Conservation (phyloP, 2,797 vertebrate species). For the Rhinoraja longicauda region DNA sequence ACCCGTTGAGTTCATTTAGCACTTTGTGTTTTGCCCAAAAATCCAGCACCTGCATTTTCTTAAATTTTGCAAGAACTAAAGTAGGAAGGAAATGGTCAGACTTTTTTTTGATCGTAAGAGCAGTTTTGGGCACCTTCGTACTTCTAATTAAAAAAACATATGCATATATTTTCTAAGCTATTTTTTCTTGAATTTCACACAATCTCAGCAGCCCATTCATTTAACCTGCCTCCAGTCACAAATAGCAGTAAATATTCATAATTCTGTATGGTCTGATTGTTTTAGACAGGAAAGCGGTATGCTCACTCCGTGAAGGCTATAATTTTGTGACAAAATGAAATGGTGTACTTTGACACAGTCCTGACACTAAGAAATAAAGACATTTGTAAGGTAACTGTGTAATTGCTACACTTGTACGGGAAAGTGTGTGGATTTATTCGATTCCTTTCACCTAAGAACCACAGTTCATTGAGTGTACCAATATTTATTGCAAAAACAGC, state of each 20-base stretch:
- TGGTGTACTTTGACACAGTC: no score
- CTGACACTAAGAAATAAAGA: background rate
- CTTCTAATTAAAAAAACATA: background rate
- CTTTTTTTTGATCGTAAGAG: background rate
- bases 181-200: background rate
- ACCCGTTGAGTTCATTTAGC: no score
- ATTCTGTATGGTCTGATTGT: background rate
- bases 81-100: background rate
- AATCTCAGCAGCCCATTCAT: background rate
- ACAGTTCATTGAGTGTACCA: background rate
- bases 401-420: background rate
- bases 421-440: background rate
- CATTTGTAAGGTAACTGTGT: background rate
- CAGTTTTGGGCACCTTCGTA: background rate
- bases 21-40: no score
- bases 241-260: background rate
- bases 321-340: background rate
- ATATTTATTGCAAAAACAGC: background rate
- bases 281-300: background rate
- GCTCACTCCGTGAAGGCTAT: background rate
- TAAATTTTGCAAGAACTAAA: background rate
- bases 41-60: no score
- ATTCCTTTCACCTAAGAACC: background rate
- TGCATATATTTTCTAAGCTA: background rate
- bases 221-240: background rate